Base-by-base conservation (phyloP, 2,888 invertebrate species). In the Raillietiella orientalis region DNA sequence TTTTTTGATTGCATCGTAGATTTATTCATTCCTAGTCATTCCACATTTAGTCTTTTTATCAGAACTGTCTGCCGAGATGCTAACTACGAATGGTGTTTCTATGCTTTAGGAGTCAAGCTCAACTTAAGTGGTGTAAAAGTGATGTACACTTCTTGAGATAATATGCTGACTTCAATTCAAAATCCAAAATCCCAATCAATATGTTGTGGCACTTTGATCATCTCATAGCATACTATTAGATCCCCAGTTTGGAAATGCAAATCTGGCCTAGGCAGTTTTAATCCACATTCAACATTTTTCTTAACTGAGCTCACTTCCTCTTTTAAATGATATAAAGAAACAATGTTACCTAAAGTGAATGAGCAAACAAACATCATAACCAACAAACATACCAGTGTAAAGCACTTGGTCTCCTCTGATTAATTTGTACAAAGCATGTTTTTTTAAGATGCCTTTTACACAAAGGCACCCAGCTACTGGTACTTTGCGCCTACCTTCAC, bases 381-480 rank as follows among this genome's bases (percentile, higher is more conserved):
- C 10, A 8, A n/a, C n/a, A 19, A 19, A 19, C 32, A 30, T 49
- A 67, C 79, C 79, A 42, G 66, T 59, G 42, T 57, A 60, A 21
- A 77, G 41, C 12, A 59, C 42, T 27, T 69, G 56, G 3, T 52
- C 56, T 4, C 56, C 52, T 14, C 87, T 49, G 0, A 67, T 30
- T 10, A 93, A 42, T 34, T 62, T 56, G 43, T 62, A 82, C 16
- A 48, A 38, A 1, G 58, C 59, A 30, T 54, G 48, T 36, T 66
- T 63, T 30, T 62, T 61, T 2, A 90, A 52, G 0, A 50, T 35
- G 1, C 90, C 90, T 40, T 64, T 66, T 2, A 53, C 50, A 42
- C 84, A 84, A 23, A 69, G 56, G 38, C 77, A 74, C 0, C 90
- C 93, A 1, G 84, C 84, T 9, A 90, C 71, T 0, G 65, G 63